phyloP scores from a whole-genome alignment of 2,797 vertebrate species.

The Semaprochilodus insignis region DNA sequence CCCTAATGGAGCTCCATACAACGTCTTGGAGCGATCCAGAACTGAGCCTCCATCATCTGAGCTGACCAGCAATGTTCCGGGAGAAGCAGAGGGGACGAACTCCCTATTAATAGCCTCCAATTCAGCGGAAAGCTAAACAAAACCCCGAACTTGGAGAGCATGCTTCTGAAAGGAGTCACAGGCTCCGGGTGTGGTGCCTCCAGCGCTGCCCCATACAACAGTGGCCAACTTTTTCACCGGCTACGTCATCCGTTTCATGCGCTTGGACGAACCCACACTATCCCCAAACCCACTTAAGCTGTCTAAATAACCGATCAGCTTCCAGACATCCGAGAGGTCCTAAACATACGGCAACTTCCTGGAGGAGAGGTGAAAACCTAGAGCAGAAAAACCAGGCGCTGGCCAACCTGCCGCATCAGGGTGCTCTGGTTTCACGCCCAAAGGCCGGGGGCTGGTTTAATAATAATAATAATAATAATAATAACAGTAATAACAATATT shows the following conservation, averaged over 20 bases:
- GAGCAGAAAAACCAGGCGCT: neutral
- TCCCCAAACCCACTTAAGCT: neutral
- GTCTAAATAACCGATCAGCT: too few species aligned
- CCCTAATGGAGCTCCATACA: too few species aligned
- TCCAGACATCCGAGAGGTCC: neutral
- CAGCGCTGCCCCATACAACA: neutral
- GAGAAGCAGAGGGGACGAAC: too few species aligned
- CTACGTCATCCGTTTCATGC: conserved; percentile 4
- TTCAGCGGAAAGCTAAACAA: too few species aligned
- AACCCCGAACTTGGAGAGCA: too few species aligned
- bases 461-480: too few species aligned
- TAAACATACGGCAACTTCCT: neutral
- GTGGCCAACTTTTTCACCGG: conserved; percentile 2
- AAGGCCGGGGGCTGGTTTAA: neutral
- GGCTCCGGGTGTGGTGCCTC: conserved; percentile 18
- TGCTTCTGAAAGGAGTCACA: neutral
- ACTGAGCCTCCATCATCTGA: too few species aligned
- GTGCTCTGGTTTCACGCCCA: conserved; percentile 22
- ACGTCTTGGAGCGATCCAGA: too few species aligned
- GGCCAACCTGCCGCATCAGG: conserved; percentile 56
- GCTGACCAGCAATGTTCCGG: too few species aligned
- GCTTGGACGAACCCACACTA: neutral
- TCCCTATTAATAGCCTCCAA: too few species aligned
- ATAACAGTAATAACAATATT: too few species aligned
- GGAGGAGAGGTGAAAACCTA: conserved; percentile 36